These are phyloP conservation scores for Drosophila mayaguana DNA, from an alignment of 2,888 invertebrate genomes.

Conservation along the genomic window DNA sequence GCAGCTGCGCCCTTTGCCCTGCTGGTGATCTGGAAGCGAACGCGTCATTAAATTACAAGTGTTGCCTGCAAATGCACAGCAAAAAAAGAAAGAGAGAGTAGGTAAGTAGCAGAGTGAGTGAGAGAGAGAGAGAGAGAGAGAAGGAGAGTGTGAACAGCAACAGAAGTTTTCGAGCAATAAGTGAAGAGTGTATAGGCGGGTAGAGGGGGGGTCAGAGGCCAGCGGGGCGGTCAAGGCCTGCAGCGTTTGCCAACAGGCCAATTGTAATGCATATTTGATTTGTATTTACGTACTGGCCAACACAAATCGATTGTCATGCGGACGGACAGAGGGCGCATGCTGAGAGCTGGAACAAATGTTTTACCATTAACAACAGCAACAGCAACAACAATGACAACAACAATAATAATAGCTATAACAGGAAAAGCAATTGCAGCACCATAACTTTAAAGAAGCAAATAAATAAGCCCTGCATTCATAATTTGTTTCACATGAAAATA, in stretches of 20 bases:
- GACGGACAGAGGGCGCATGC: constrained; percentile 28
- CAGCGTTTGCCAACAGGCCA: constrained; percentile 56
- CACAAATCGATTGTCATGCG: constrained; percentile 74
- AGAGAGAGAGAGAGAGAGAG: constrained; percentile 14
- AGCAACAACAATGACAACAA: constrained; percentile 19
- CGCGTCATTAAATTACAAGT: constrained; percentile 66
- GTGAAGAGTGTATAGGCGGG: not conserved
- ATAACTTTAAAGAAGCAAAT: constrained; percentile 55
- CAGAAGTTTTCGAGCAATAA: constrained; percentile 32
- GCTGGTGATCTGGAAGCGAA: constrained; percentile 59
- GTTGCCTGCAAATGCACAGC: constrained; percentile 48
- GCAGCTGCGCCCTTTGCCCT: constrained; percentile 52
- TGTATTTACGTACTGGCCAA: constrained; percentile 62
- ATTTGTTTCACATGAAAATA: constrained; percentile 32
- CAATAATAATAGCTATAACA: constrained; percentile 24
- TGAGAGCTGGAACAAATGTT: constrained; percentile 68
- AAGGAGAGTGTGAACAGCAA: constrained; percentile 15
- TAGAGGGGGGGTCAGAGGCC: not conserved
- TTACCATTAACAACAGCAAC: constrained; percentile 62
- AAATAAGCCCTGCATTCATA: constrained; percentile 52
- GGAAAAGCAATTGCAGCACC: constrained; percentile 13
- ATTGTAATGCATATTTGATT: constrained; percentile 80
- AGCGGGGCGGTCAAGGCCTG: constrained; percentile 49
- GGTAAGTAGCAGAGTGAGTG: constrained; percentile 10
- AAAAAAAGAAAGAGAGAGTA: constrained; percentile 15